These are phyloP conservation scores for Conopomorpha cramerella DNA, from an alignment of 1,140 invertebrate genomes.

Conservation along the genomic window DNA sequence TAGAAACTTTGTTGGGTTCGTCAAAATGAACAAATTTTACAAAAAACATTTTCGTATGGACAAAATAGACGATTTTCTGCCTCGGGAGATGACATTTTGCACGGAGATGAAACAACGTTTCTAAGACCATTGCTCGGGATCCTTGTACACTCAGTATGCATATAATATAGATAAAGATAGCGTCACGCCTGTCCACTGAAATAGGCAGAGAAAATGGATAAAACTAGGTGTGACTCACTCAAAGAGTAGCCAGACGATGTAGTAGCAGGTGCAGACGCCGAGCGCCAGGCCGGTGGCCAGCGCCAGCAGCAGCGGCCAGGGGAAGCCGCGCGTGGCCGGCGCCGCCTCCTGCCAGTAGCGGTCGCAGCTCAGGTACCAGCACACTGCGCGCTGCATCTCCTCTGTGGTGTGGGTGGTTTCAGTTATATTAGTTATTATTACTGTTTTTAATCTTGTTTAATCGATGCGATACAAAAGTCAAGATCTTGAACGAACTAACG, in stretches of 20 bases:
- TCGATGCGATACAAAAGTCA: too few relatives aligned
- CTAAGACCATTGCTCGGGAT: not conserved
- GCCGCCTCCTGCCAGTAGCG: slow-evolving; percentile 87
- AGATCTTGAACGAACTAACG: too few relatives aligned
- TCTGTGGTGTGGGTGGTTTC: slow-evolving; percentile 57
- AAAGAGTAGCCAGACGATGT: slow-evolving; percentile 87
- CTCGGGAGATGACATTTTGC: not conserved
- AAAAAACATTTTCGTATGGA: too few relatives aligned
- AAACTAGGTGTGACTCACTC: slow-evolving; percentile 68
- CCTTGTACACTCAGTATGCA: not conserved
- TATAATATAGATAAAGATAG: too few relatives aligned
- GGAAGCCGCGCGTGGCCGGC: slow-evolving; percentile 74
- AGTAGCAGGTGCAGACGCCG: slow-evolving; percentile 85
- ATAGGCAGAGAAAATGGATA: not conserved
- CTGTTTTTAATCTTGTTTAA: too few relatives aligned
- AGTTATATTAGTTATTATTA: too few relatives aligned
- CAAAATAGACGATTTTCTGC: not conserved
- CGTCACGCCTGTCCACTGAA: too few relatives aligned
- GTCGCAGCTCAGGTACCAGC: slow-evolving; percentile 90
- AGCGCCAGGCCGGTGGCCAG: slow-evolving; percentile 77
- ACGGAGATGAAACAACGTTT: not conserved
- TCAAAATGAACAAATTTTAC: too few relatives aligned
- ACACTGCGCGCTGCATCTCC: slow-evolving; percentile 84
- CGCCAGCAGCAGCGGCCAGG: slow-evolving; percentile 76
- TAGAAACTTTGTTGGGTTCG: too few relatives aligned